phyloP scores from a whole-genome alignment of 1,140 invertebrate species.

The Cecropterus lyciades region DNA sequence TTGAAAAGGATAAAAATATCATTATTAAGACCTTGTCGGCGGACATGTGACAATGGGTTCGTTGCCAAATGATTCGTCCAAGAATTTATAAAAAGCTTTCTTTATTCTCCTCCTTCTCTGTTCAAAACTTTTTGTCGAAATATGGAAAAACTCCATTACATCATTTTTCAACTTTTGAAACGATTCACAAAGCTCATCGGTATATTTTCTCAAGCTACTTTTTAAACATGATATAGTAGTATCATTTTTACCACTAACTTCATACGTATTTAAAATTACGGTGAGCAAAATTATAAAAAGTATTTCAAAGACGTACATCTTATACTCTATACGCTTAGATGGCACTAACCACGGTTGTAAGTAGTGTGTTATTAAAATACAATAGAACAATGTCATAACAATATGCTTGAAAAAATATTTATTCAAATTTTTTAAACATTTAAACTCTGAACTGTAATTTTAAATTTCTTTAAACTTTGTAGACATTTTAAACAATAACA shows the following conservation, averaged over 20 bases:
- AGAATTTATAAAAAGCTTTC: constrained; percentile 43
- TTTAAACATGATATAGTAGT: constrained; percentile 7
- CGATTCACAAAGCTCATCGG: constrained; percentile 5
- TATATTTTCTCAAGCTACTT: constrained; percentile 22
- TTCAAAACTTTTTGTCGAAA: constrained; percentile 35
- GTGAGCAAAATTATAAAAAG: neutral
- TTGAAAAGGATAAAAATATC: neutral
- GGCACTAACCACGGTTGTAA: neutral
- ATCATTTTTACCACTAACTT: neutral
- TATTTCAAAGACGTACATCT: neutral
- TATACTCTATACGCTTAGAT: neutral
- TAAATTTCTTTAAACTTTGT: no score
- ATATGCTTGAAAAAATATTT: no score
- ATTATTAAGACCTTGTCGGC: neutral
- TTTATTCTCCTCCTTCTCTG: constrained; percentile 38
- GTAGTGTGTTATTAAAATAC: no score
- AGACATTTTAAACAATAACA: neutral
- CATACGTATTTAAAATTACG: neutral
- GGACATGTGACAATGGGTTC: neutral
- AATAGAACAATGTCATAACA: no score
- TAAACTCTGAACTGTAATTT: no score
- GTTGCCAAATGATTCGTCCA: constrained; percentile 35
- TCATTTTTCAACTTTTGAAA: constrained; percentile 30
- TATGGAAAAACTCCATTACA: constrained; percentile 35
- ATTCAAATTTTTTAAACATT: no score